These are phyloP conservation scores for Cylloceria caligata DNA, from an alignment of 2,888 invertebrate genomes.

Conservation along the genomic window DNA sequence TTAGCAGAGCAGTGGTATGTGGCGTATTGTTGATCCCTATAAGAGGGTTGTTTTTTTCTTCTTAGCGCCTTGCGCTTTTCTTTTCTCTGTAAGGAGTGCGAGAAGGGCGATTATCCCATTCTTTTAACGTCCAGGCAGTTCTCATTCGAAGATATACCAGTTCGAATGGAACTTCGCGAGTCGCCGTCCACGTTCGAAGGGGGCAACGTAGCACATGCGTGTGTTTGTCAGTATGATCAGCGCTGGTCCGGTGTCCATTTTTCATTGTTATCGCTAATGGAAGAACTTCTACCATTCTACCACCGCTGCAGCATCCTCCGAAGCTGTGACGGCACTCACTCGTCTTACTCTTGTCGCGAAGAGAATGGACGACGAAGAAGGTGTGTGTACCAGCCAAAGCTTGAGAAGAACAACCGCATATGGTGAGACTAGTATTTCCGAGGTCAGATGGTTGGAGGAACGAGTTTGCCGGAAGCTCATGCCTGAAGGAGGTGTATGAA, in stretches of 20 bases:
- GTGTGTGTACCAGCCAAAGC: constrained; percentile 34
- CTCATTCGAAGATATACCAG: constrained; percentile 18
- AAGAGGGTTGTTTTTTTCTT: neutral
- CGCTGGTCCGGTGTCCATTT: constrained; percentile 77
- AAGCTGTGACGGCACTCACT: constrained; percentile 70
- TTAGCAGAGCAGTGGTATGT: neutral
- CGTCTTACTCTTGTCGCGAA: constrained; percentile 68
- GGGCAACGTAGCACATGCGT: constrained; percentile 49
- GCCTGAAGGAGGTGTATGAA: constrained; percentile 69
- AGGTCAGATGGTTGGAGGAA: constrained; percentile 69
- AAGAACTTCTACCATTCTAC: constrained; percentile 81
- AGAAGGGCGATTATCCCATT: constrained; percentile 54
- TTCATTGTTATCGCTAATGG: constrained; percentile 83
- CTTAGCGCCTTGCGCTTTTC: neutral
- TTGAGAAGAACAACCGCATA: constrained; percentile 24
- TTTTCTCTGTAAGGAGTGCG: constrained; percentile 33
- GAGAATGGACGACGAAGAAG: constrained; percentile 66
- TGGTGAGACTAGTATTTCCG: neutral
- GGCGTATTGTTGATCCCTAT: neutral
- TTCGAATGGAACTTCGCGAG: constrained; percentile 40
- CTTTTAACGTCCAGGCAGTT: constrained; percentile 22
- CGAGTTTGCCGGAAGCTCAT: constrained; percentile 72
- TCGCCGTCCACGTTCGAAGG: constrained; percentile 15
- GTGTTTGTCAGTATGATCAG: constrained; percentile 78
- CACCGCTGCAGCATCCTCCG: constrained; percentile 63